phyloP scores from a whole-genome alignment of 1,140 invertebrate species.

The Tetragnatha versicolor region DNA sequence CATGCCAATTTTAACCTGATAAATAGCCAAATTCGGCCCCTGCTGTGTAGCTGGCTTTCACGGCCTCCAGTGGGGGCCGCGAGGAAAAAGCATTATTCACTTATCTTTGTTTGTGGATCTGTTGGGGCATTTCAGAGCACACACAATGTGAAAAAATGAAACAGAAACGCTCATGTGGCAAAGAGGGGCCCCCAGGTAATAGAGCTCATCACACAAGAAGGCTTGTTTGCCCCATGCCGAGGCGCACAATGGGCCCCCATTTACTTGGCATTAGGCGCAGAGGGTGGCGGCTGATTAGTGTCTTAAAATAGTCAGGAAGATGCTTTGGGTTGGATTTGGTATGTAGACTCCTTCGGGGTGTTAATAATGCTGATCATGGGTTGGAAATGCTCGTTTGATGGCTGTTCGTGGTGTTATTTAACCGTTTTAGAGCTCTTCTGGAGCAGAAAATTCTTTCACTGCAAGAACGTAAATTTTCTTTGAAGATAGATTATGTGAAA shows the following conservation, averaged over 20 bases:
- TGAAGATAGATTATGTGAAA: no score
- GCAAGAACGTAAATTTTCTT: no score
- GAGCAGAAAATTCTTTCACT: no score
- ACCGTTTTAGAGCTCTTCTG: no score
- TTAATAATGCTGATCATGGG: no score
- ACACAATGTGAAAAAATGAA: not conserved
- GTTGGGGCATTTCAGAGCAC: not conserved
- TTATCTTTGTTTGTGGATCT: slow-evolving; percentile 15
- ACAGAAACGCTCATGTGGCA: slow-evolving; percentile 9
- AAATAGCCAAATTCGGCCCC: slow-evolving; percentile 46
- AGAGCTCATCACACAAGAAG: slow-evolving; percentile 9
- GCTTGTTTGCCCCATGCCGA: slow-evolving; percentile 38
- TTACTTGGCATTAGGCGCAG: slow-evolving; percentile 33
- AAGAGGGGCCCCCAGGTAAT: slow-evolving; percentile 30
- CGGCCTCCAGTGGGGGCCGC: slow-evolving; percentile 12
- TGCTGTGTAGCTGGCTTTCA: slow-evolving; percentile 12
- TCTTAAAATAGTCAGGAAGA: no score
- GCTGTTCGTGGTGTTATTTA: no score
- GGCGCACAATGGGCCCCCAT: slow-evolving; percentile 13
- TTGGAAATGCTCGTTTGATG: no score
- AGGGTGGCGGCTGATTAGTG: slow-evolving; percentile 36
- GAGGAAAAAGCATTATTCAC: slow-evolving; percentile 21
- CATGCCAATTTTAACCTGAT: slow-evolving; percentile 30
- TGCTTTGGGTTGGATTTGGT: no score
- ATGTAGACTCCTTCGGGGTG: no score